These are phyloP conservation scores for Arvicanthis niloticus DNA, from an alignment of 2,113 vertebrate species.

Conservation along the genomic window DNA sequence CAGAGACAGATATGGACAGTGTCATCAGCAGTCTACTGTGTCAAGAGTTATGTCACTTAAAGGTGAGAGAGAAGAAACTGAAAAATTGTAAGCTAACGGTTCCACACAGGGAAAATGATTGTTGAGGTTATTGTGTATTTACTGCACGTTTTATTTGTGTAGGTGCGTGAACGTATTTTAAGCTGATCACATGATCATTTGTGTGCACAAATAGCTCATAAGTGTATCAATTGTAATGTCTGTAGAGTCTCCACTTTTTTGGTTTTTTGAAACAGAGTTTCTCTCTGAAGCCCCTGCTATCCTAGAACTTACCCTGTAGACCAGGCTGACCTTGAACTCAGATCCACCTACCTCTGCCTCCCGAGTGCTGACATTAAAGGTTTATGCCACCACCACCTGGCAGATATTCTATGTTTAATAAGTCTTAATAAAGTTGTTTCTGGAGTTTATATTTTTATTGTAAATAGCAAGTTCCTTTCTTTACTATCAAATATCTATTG, in stretches of 20 bases:
- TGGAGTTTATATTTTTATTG: slow-evolving; percentile 12
- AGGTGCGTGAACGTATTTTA: neutral
- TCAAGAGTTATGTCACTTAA: neutral
- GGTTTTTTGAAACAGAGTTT: neutral
- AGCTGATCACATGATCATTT: neutral
- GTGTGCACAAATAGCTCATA: neutral
- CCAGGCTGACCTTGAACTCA: neutral
- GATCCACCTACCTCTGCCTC: neutral
- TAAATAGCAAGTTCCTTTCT: slow-evolving; percentile 6
- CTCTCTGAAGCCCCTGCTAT: neutral
- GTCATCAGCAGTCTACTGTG: neutral
- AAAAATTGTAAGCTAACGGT: slow-evolving; percentile 2
- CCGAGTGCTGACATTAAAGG: neutral
- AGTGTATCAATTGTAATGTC: neutral
- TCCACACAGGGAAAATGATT: neutral
- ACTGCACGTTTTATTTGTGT: slow-evolving; percentile 32
- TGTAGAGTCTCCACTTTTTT: neutral
- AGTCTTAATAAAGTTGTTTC: slow-evolving; percentile 22
- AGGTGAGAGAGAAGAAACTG: neutral
- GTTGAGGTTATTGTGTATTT: slow-evolving; percentile 34
- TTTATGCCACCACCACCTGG: neutral
- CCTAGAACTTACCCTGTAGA: neutral
- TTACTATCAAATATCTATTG: neutral
- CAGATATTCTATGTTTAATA: neutral
- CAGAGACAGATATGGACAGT: neutral